Evolutionary conservation across 2,888 invertebrate genomes (phyloP).

Genomic region (Maniola hyperantus): DNA sequence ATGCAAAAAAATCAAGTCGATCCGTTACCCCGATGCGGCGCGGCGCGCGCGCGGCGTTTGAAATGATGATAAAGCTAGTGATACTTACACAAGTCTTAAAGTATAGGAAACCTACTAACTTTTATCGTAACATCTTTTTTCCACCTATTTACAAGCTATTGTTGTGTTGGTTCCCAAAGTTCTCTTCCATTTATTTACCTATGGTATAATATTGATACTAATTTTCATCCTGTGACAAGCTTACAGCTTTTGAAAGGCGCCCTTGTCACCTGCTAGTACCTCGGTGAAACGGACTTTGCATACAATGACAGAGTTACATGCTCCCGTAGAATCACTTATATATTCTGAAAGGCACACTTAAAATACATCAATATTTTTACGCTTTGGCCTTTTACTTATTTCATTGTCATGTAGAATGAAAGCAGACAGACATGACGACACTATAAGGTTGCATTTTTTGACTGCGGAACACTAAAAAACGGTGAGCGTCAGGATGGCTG

Average conservation of each 20-base stretch:
- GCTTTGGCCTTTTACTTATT: constrained; percentile 21
- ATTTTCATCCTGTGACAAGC: constrained; percentile 2
- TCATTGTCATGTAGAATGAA: constrained; percentile 11
- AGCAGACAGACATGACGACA: neutral
- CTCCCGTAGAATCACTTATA: constrained; percentile 49
- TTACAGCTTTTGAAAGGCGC: constrained; percentile 42
- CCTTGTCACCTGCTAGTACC: constrained; percentile 55
- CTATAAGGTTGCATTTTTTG: neutral
- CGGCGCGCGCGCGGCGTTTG: no score
- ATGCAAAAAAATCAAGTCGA: no score
- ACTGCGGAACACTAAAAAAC: neutral
- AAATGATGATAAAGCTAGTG: no score
- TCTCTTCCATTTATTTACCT: no score
- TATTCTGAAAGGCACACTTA: constrained; percentile 42
- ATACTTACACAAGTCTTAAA: no score
- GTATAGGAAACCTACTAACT: no score
- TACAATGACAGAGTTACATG: constrained; percentile 73
- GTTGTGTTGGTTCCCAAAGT: neutral
- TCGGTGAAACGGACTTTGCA: constrained; percentile 59
- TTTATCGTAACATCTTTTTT: no score
- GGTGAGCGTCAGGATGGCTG: no score
- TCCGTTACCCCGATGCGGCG: no score
- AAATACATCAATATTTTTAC: constrained; percentile 35
- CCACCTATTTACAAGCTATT: no score
- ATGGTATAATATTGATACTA: neutral